Base-by-base conservation (phyloP, 1,140 invertebrate genomes). In the Eulimnadia texana region DNA sequence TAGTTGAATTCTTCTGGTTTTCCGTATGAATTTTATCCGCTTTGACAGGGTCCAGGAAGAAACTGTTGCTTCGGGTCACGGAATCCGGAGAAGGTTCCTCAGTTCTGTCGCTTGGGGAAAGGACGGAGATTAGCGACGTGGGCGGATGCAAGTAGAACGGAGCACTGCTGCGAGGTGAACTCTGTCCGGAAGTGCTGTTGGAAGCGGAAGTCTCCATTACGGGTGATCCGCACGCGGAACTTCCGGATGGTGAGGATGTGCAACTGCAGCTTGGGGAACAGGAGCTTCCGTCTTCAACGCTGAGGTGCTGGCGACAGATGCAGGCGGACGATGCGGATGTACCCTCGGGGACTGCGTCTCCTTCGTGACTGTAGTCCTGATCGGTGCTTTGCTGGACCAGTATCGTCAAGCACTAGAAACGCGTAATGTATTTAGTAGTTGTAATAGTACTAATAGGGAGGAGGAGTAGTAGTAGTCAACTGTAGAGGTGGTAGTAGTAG, bases 111-210 rank as follows among this genome's bases (percentile, higher is more conserved):
- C 23, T 56, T 28, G 24, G 52, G 24, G 24, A 27, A 2, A 19
- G 50, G 60, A 28, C 23, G 24, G 51, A 54, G 60, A 50, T n/a
- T n/a, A n/a, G n/a, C n/a, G n/a, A n/a, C n/a, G n/a, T 25, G 20
- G 84, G 84, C 0, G 81, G 80, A 74, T 87, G 85, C 2, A 87
- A 73, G 69, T 84, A 86, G 70, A 86, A 86, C 0, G 84, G 84
- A 68, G 82, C 80, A 53, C 74, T 72, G 58, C 73, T 73, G 22
- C 68, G 68, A 24, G 49, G 27, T 16, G n/a, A 24, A 22, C 3
- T 24, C 42, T 27, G 50, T 49, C n/a, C n/a, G n/a, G n/a, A n/a
- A n/a, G n/a, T n/a, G n/a, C n/a, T n/a, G n/a, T n/a, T n/a, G n/a
- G n/a, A n/a, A n/a, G n/a, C n/a, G n/a, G n/a, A n/a, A 64, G 49